Evolutionary conservation across 2,797 vertebrate species (phyloP).

Genomic region (Siniperca scherzeri): DNA sequence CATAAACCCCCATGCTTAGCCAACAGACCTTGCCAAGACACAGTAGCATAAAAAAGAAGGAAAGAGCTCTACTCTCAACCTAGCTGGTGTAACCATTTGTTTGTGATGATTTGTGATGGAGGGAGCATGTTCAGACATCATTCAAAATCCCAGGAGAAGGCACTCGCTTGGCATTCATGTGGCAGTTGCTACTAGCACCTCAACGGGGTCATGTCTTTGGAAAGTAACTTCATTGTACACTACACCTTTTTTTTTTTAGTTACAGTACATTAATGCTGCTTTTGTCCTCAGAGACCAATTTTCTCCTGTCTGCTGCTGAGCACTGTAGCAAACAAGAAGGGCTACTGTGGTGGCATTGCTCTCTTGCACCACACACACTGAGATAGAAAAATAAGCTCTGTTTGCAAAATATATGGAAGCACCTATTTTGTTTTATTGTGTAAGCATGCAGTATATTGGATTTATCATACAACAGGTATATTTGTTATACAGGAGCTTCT

Average conservation of each 20-base stretch:
- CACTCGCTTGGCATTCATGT: conserved; percentile 48
- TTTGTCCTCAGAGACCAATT: conserved; percentile 61
- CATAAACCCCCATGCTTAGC: background rate
- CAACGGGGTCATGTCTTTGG: conserved; percentile 34
- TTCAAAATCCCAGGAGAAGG: conserved; percentile 37
- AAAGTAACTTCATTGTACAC: conserved; percentile 48
- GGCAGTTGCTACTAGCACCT: conserved; percentile 29
- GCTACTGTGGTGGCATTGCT: conserved; percentile 15
- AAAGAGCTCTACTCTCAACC: conserved; percentile 46
- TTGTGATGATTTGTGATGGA: conserved; percentile 55
- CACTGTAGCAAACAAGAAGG: conserved; percentile 36
- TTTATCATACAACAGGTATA: conserved; percentile 46
- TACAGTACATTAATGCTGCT: conserved; percentile 55
- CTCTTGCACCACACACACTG: conserved; percentile 20
- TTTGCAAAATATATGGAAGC: conserved; percentile 50
- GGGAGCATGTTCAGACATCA: conserved; percentile 44
- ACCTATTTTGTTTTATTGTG: conserved; percentile 50
- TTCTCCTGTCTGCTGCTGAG: conserved; percentile 49
- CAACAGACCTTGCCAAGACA: conserved; percentile 9
- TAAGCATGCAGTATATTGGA: conserved; percentile 50
- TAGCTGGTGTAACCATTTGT: conserved; percentile 62
- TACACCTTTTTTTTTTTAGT: conserved; percentile 18
- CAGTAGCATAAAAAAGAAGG: conserved; percentile 3
- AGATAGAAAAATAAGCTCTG: conserved; percentile 40
- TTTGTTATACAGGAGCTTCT: conserved; percentile 41